A percentile compares a stretch with the other conserved stretches of the same genome.
phyloP scores from a whole-genome alignment of 2,113 vertebrate species.

The Oryzias celebensis region DNA sequence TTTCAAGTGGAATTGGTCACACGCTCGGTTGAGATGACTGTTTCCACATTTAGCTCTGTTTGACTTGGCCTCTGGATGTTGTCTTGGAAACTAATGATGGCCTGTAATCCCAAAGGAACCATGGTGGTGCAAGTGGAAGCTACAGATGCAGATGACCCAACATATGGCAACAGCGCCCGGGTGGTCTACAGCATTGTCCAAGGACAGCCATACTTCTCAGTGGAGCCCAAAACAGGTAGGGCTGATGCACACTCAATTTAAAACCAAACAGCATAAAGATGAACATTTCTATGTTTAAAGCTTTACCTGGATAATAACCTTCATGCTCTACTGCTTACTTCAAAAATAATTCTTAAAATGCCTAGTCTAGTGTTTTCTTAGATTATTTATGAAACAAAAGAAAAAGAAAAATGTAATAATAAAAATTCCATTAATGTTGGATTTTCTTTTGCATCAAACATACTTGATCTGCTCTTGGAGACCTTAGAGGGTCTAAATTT shows the following conservation, averaged over 20 bases:
- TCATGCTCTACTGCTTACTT: too few relatives aligned
- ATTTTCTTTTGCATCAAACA: too few relatives aligned
- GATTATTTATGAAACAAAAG: too few relatives aligned
- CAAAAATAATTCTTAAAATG: too few relatives aligned
- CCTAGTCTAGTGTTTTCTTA: too few relatives aligned
- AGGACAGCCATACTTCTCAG: constrained; percentile 96
- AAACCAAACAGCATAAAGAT: background rate
- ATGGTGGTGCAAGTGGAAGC: constrained; percentile 95
- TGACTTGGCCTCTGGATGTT: constrained; percentile 42
- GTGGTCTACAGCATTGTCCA: constrained; percentile 96
- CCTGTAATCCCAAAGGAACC: constrained; percentile 82
- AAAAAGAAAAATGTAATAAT: too few relatives aligned
- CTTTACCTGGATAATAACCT: too few relatives aligned
- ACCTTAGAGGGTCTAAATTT: too few relatives aligned
- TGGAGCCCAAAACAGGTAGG: constrained; percentile 95
- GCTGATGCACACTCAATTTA: background rate
- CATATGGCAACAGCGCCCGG: constrained; percentile 94
- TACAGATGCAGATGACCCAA: constrained; percentile 95
- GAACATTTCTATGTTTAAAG: background rate
- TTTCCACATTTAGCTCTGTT: constrained; percentile 60
- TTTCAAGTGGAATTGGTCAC: constrained; percentile 54
- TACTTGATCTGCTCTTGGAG: too few relatives aligned
- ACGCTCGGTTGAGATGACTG: constrained; percentile 29
- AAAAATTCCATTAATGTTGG: too few relatives aligned
- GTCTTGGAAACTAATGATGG: constrained; percentile 66